A percentile compares a stretch with the other conserved stretches of the same genome.
phyloP scores from a whole-genome alignment of 2,797 vertebrate species.

The Poecilia wingei region DNA sequence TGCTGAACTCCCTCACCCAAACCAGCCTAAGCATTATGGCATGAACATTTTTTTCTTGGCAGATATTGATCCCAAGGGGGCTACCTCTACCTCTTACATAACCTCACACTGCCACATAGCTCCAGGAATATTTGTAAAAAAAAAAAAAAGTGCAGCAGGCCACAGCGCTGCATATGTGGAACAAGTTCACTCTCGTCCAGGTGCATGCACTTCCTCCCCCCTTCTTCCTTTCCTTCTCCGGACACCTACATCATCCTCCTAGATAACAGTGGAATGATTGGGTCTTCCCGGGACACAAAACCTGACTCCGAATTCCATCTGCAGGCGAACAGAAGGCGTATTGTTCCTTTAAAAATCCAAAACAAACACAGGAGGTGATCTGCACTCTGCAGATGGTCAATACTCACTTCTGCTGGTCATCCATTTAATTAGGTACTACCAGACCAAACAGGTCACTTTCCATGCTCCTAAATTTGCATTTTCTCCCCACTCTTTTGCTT shows the following conservation, averaged over 20 bases:
- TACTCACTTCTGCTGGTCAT: conserved; percentile 31
- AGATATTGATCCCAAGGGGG: conserved; percentile 49
- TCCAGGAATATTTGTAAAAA: conserved; percentile 47
- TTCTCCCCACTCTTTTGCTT: conserved; percentile 20
- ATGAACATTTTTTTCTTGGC: conserved; percentile 48
- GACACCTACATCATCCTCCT: conserved; percentile 65
- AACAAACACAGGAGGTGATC: conserved; percentile 53
- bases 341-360: conserved; percentile 61
- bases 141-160: conserved; percentile 17
- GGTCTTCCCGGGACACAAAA: conserved; percentile 69
- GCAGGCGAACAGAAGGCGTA: conserved; percentile 58
- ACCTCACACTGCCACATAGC: conserved; percentile 17
- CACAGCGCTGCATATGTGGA: conserved; percentile 28
- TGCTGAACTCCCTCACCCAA: conserved; percentile 31
- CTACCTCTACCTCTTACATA: conserved; percentile 39
- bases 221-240: conserved; percentile 49
- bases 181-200: conserved; percentile 52
- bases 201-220: conserved; percentile 58
- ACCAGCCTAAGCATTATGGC: conserved; percentile 34
- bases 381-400: conserved; percentile 30
- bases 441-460: conserved; percentile 19
- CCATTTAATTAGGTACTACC: conserved; percentile 24
- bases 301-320: conserved; percentile 66
- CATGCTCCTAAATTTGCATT: conserved; percentile 15
- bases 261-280: conserved; percentile 71